phyloP scores from a whole-genome alignment of 2,888 invertebrate genomes.

The Ochropleura plecta region DNA sequence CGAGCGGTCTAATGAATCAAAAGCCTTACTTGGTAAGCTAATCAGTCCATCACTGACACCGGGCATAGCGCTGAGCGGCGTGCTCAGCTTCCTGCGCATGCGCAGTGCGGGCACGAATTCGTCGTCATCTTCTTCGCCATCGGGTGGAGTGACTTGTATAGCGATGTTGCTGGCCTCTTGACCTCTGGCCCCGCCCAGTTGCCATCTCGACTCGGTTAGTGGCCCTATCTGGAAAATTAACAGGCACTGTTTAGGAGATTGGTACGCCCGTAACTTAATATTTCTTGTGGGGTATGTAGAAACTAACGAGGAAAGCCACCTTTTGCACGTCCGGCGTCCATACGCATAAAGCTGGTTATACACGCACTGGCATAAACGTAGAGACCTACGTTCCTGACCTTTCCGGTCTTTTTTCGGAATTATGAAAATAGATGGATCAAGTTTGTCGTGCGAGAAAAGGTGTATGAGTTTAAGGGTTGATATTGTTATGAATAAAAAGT shows the following conservation, averaged over 20 bases:
- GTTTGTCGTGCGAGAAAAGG: neutral
- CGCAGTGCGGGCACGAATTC: constrained; percentile 81
- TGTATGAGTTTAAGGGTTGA: neutral
- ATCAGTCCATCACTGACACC: constrained; percentile 76
- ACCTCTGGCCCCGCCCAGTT: constrained; percentile 72
- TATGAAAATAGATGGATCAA: neutral
- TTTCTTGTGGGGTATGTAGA: neutral
- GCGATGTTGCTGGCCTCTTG: constrained; percentile 82
- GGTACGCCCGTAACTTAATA: too few species aligned
- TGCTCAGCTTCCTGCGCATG: constrained; percentile 84
- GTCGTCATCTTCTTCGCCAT: constrained; percentile 86
- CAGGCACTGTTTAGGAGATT: neutral
- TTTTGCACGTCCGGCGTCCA: too few species aligned
- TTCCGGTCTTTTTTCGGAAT: neutral
- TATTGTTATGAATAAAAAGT: neutral
- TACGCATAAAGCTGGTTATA: too few species aligned
- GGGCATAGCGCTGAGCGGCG: constrained; percentile 82
- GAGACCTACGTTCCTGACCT: neutral
- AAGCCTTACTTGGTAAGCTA: constrained; percentile 70
- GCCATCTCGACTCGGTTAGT: constrained; percentile 82
- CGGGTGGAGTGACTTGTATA: constrained; percentile 88
- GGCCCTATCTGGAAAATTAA: constrained; percentile 83
- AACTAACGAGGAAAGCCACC: neutral
- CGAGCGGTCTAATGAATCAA: neutral
- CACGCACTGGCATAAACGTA: too few species aligned